Base-by-base conservation (phyloP, 2,797 vertebrate genomes). In the Falco novaeseelandiae region DNA sequence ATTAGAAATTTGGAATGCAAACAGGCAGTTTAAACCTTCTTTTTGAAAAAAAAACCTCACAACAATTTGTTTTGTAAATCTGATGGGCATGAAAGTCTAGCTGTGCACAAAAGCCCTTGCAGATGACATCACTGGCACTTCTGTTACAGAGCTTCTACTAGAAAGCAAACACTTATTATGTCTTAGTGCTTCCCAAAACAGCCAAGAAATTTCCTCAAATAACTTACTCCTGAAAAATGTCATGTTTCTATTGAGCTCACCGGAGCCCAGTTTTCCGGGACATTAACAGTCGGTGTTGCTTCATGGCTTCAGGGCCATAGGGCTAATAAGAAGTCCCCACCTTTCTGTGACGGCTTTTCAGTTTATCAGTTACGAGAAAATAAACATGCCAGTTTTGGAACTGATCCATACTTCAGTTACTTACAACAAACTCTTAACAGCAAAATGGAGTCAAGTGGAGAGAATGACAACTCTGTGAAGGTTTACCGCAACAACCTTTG, bases 111-210 rank as follows among this genome's bases (percentile, higher is more conserved):
- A 49, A 59, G 54, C 54, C 90, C 26, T 17, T 38, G 11, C 62
- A 93, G 79, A 89, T 90, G 63, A 88, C 63, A 62, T 55, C 80
- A 74, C 44, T 62, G 61, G 65, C 18, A 52, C n/a, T 63, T 70
- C 78, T 22, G 51, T 62, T 74, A 79, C 54, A 90, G 67, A 96
- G 58, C 46, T 95, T 84, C 86, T 89, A 42, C 14, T 81, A 82
- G 46, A 93, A 96, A 93, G 22, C 27, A 85, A 96, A 77, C 34
- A 34, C 38, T 94, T 87, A 17, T 81, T 83, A 90, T 14, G 70
- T 61, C 84, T 89, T 82, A 58, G 3, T 38, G 38, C 32, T 94
- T 95, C 91, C 58, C 61, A 87, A 93, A 94, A 70, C 78, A 90
- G 78, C 62, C 46, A 87, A 66, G 70, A 84, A 58, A 89, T 72